Base-by-base conservation (phyloP, 2,797 vertebrate genomes). In the Remorina albescens region DNA sequence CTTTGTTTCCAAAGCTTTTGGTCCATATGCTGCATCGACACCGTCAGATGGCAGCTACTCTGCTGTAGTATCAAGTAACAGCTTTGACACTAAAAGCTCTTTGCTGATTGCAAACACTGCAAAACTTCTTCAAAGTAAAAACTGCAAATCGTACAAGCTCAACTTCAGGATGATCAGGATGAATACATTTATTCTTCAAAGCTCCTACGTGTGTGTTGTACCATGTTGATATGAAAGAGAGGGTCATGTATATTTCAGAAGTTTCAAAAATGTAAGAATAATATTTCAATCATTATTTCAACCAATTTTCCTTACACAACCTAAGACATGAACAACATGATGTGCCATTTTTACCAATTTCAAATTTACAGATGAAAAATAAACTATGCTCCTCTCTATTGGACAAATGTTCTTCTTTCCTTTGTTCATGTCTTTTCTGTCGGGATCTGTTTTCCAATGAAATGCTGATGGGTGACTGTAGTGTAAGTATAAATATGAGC, bases 21-120 rank as follows among this genome's bases (percentile, higher is more conserved):
- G 25, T 82, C 57, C 75, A 80, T 81, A 78, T 80, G 84, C 67
- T 82, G 46, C 68, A 57, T 41, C 28, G 41, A 34, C 21, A 36
- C 64, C 57, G 60, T 83, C 86, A 82, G 74, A 75, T 70, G 74
- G 81, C 41, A 36, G 57, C 63, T 44, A 44, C 41, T 60, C 51
- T 49, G 42, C 78, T 39, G 34, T 12, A 18, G 41, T 58, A 54
- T 75, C 49, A 58, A 54, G 39, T 21, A 55, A 66, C 59, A 15
- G 69, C 57, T 63, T 60, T 46, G 9, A 56, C 42, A 53, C 41
- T 28, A 46, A 23, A 60, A 25, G 42, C 18, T 28, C 25, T 54
- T 26, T 59, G 57, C 36, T 32, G 18, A 7, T 18, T 42, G 0
- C 37, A 64, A 19, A 41, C 2, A 19, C 5, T 18, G 11, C 12